Evolutionary conservation across 2,888 invertebrate genomes (phyloP).

Genomic region (Chironomus tentans): DNA sequence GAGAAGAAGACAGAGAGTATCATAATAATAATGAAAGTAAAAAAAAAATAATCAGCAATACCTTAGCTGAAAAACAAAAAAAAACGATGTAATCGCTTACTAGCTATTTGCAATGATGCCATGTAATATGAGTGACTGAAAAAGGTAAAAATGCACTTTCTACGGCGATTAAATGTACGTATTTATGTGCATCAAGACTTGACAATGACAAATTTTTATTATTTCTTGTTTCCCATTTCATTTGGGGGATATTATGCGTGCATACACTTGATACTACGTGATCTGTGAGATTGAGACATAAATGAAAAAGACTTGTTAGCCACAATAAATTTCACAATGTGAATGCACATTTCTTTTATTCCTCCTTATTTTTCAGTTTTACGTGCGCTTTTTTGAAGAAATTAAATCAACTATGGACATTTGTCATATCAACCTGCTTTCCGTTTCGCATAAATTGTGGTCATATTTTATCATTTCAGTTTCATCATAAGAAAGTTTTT

Average conservation of each 20-base stretch:
- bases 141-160: constrained; percentile 20
- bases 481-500: no score
- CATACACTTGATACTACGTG: no score
- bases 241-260: no score
- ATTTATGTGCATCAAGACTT: background rate
- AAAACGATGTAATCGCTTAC: background rate
- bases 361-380: background rate
- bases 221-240: background rate
- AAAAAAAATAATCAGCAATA: background rate
- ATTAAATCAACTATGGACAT: background rate
- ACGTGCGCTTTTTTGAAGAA: background rate
- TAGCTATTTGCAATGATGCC: background rate
- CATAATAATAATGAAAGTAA: background rate
- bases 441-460: background rate
- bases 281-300: no score
- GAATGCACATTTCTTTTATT: no score
- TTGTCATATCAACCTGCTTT: background rate
- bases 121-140: background rate
- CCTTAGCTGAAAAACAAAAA: no score
- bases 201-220: constrained; percentile 21
- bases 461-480: background rate
- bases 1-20: background rate
- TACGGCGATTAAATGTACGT: background rate
- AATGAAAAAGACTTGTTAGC: no score
- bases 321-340: no score